Conservation (phyloP, 2,797 vertebrate genomes). For the Otolemur crassicaudatus region DNA sequence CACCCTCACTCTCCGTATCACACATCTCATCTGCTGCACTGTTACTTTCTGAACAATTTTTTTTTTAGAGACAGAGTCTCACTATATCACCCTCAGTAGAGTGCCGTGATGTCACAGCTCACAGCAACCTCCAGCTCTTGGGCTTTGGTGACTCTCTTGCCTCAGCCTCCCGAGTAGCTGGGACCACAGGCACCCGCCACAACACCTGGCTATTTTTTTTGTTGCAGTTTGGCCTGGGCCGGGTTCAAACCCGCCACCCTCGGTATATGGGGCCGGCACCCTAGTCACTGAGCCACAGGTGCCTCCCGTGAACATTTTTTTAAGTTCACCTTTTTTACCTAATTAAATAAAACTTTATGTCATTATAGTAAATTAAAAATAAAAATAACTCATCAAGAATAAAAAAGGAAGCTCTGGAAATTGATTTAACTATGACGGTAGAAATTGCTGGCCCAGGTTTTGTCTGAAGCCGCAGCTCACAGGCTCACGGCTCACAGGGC, state of each 20-base stretch:
- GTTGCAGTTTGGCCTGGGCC: too few species aligned
- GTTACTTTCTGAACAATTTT: background rate
- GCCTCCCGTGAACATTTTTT: background rate
- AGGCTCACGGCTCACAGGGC: rapidly evolving
- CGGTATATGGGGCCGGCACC: too few species aligned
- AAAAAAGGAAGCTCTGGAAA: slow-evolving; percentile 20
- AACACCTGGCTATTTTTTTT: too few species aligned
- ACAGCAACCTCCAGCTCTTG: too few species aligned
- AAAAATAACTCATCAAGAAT: background rate
- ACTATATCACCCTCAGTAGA: too few species aligned
- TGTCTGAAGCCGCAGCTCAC: background rate
- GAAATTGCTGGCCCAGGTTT: background rate
- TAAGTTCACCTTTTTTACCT: background rate
- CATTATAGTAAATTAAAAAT: background rate
- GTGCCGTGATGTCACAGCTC: too few species aligned
- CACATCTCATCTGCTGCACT: too few species aligned
- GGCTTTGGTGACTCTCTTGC: too few species aligned
- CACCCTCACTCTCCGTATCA: background rate
- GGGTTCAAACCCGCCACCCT: too few species aligned
- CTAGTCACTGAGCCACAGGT: too few species aligned
- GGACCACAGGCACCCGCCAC: too few species aligned
- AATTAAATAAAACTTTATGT: background rate
- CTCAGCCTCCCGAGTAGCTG: too few species aligned
- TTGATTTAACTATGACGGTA: background rate
- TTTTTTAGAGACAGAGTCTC: background rate